Evolutionary conservation across 2,888 invertebrate genomes (phyloP).

Genomic region (Dendrolimus pini): DNA sequence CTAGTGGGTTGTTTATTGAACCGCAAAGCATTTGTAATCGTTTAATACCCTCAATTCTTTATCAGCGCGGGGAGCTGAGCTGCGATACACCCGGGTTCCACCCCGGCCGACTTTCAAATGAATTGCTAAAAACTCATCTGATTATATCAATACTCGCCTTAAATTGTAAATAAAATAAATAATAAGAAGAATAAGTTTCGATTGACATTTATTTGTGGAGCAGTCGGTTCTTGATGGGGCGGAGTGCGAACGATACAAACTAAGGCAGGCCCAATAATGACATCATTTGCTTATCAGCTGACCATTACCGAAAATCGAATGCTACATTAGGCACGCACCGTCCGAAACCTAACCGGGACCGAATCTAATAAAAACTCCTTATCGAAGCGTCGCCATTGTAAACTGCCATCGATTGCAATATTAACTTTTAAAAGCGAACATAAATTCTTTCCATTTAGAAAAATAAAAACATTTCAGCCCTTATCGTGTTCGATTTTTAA

Average conservation of each 20-base stretch:
- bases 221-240: conserved; percentile 21
- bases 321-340: conserved; percentile 66
- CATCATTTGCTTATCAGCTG: conserved; percentile 75
- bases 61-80: conserved; percentile 58
- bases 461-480: conserved; percentile 71
- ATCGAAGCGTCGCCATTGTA: conserved; percentile 57
- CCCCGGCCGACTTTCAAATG: conserved; percentile 25
- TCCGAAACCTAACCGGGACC: conserved; percentile 58
- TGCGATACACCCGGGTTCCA: conserved; percentile 41
- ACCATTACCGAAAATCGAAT: conserved; percentile 76
- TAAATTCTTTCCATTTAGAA: conserved; percentile 70
- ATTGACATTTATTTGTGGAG: conserved; percentile 6
- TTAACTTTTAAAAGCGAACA: conserved; percentile 63
- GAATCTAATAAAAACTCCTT: conserved; percentile 68
- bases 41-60: conserved; percentile 77
- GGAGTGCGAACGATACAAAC: conserved; percentile 57
- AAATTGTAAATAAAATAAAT: conserved; percentile 1
- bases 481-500: conserved; percentile 76
- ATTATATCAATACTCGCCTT: neutral
- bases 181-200: neutral
- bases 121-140: neutral
- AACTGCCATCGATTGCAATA: conserved; percentile 63
- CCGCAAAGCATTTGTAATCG: conserved; percentile 76
- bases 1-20: conserved; percentile 69
- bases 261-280: conserved; percentile 64